Percentiles rank a stretch among this genome's conserved stretches.
Evolutionary conservation across 2,888 invertebrate species (phyloP).

Genomic region (Tenthredo amoena): DNA sequence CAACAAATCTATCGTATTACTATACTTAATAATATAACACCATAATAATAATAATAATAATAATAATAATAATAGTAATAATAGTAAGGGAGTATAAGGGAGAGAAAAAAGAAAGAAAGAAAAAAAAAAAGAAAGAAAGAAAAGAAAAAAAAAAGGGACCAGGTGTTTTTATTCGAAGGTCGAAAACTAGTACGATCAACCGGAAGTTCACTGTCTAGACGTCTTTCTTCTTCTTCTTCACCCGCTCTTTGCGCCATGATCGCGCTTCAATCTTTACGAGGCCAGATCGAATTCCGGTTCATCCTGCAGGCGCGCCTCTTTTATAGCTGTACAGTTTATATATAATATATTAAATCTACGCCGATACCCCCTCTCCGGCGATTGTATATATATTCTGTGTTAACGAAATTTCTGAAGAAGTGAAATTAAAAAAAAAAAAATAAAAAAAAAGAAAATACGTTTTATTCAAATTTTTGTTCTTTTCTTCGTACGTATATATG

Average conservation of each 20-base stretch:
- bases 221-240: constrained; percentile 19
- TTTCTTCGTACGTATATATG: too few relatives aligned
- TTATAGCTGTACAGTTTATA: not conserved
- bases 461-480: too few relatives aligned
- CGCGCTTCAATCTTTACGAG: not conserved
- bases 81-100: not conserved
- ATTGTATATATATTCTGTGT: too few relatives aligned
- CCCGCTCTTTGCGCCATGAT: constrained; percentile 8
- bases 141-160: not conserved
- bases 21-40: too few relatives aligned
- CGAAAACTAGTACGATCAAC: constrained; percentile 1
- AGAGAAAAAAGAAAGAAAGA: too few relatives aligned
- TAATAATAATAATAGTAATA: not conserved
- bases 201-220: constrained; percentile 49
- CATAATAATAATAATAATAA: not conserved
- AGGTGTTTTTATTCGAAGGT: constrained; percentile 41
- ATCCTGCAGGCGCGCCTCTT: not conserved
- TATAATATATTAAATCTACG: not conserved
- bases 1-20: too few relatives aligned
- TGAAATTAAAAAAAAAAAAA: too few relatives aligned
- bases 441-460: too few relatives aligned
- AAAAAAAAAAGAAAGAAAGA: too few relatives aligned
- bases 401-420: too few relatives aligned
- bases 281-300: constrained; percentile 33
- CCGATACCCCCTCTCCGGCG: too few relatives aligned